These are phyloP conservation scores for Thomomys bottae DNA, from an alignment of 2,113 vertebrate genomes.

Conservation along the genomic window DNA sequence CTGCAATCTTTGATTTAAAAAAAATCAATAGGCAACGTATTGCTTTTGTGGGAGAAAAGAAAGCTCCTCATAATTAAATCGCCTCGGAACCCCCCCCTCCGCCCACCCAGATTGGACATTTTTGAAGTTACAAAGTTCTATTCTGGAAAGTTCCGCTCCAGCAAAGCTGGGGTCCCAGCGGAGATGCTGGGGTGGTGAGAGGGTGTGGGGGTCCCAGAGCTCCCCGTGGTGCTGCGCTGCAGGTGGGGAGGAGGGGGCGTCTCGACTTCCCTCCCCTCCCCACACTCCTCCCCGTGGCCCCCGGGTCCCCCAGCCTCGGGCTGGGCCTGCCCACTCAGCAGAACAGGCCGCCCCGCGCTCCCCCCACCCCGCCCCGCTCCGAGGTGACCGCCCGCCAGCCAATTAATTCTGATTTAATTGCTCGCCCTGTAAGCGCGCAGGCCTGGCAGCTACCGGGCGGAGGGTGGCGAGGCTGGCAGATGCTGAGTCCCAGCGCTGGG, in stretches of 20 bases:
- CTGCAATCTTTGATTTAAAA: conserved; percentile 31
- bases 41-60: conserved; percentile 36
- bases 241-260: not conserved
- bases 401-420: conserved; percentile 82
- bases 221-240: not conserved
- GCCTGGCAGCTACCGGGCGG: conserved; percentile 55
- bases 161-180: not conserved
- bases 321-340: conserved; percentile 72
- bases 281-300: not conserved
- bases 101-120: not conserved
- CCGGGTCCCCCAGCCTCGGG: not conserved
- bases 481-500: not conserved
- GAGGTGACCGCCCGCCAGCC: conserved; percentile 41
- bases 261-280: conserved; percentile 5
- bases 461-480: not conserved
- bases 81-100: not conserved
- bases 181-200: not conserved
- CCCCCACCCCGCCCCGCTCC: not conserved
- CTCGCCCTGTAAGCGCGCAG: conserved; percentile 24
- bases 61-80: conserved; percentile 50
- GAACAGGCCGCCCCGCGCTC: not conserved
- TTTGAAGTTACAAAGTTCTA: conserved; percentile 24
- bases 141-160: conserved; percentile 31
- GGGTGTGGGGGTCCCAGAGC: no score
- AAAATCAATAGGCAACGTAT: conserved; percentile 61